phyloP scores from a whole-genome alignment of 1,140 invertebrate species.

The Psilanteris sp. region DNA sequence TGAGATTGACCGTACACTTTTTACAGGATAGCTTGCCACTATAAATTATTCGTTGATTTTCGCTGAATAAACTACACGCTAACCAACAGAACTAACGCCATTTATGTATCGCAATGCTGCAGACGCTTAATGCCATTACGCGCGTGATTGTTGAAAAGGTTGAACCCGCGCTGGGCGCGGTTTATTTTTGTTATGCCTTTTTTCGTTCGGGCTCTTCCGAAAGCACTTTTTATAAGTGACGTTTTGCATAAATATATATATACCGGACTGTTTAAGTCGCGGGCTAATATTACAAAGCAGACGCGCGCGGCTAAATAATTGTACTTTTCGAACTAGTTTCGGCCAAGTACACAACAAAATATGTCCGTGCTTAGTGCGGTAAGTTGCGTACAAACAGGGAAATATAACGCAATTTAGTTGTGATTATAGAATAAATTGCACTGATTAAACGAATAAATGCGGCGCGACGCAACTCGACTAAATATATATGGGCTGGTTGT shows the following conservation, averaged over 20 bases:
- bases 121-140: too few species aligned
- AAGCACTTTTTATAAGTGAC: not conserved
- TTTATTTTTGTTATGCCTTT: too few species aligned
- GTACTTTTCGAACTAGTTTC: constrained; percentile 14
- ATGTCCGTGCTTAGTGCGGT: constrained; percentile 1
- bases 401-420: constrained; percentile 42
- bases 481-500: constrained; percentile 4
- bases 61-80: not conserved
- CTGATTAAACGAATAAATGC: constrained; percentile 47
- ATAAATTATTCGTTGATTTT: constrained; percentile 29
- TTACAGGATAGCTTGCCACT: constrained; percentile 21
- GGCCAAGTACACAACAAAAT: constrained; percentile 17
- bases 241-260: too few species aligned
- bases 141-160: too few species aligned
- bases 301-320: constrained; percentile 5
- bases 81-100: constrained; percentile 13
- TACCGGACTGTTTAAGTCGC: not conserved
- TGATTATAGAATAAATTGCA: constrained; percentile 48
- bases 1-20: constrained; percentile 35
- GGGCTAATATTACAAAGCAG: constrained; percentile 6
- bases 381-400: constrained; percentile 20
- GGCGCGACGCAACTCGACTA: constrained; percentile 4
- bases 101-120: too few species aligned
- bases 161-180: too few species aligned
- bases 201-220: too few species aligned